Base-by-base conservation (phyloP, 2,797 vertebrate genomes). In the Smutsia temminckii region DNA sequence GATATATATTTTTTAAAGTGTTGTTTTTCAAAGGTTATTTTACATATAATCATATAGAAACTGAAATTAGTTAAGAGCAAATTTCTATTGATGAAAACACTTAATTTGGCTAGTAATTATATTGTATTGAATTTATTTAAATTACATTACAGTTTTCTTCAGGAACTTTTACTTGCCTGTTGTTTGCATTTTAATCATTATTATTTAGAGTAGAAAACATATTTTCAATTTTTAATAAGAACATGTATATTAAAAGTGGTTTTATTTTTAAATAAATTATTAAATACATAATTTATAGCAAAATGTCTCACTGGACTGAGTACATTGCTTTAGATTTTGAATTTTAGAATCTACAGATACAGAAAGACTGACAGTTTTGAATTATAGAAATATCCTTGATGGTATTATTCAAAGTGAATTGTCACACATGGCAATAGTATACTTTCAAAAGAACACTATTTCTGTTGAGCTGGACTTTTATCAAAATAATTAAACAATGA, bases 161-260 rank as follows among this genome's bases (percentile, higher is more conserved):
- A 91, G 92, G 42, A 69, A 59, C 5, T 64, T 75, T 64, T 23
- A 69, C 20, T 80, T 64, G 12, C 21, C 27, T 92, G 3, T 89
- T 66, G 27, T 92, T 93, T 96, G 17, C 37, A 49, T 53, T 92
- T 81, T 87, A 91, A 46, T 71, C 55, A 88, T 63, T 68, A 63
- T 49, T 89, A 83, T 40, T 75, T 87, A 89, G n/a, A 72, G 13
- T 42, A 86, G n/a, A 94, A 93, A 96, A 72, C 8, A 61, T 57
- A 51, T 79, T 81, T 96, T 90, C 9, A 75, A 79, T 89, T 92
- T 93, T 94, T 93, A 93, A 72, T 77, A 63, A 81, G 20, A 95
- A 57, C 17, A 72, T 55, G n/a, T 93, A 57, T 78, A 27, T 46
- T 46, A 66, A 66, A 95, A 49, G 9, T 86, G 11, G 6, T 63